phyloP scores from a whole-genome alignment of 2,797 vertebrate genomes.

The Choloepus didactylus region DNA sequence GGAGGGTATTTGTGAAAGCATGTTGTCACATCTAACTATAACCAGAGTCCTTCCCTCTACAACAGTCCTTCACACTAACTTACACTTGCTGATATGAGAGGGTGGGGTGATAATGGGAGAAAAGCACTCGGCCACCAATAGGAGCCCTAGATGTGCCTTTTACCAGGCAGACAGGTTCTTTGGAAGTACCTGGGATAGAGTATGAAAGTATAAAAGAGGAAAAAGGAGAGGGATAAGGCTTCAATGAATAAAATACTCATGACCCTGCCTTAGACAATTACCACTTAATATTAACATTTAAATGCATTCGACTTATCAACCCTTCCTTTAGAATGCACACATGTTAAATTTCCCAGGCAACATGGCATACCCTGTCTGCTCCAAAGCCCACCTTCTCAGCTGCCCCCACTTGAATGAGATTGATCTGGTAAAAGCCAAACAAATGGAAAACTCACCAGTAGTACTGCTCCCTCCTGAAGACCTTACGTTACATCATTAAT shows the following conservation, averaged over 20 bases:
- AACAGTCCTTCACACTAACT: neutral
- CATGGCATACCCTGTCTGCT: accelerated
- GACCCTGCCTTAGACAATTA: neutral
- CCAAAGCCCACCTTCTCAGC: neutral
- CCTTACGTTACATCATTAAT: neutral
- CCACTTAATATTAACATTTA: conserved; percentile 24
- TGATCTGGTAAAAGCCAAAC: neutral
- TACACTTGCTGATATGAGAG: neutral
- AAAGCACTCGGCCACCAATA: neutral
- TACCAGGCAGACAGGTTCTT: neutral
- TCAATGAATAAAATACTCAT: neutral
- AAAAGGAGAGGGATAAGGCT: neutral
- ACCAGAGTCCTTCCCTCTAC: neutral
- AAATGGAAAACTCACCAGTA: neutral
- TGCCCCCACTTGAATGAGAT: neutral
- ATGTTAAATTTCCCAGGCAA: neutral
- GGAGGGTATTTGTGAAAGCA: neutral
- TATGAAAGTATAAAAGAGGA: neutral
- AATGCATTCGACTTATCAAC: conserved; percentile 23
- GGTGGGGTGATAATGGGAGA: neutral
- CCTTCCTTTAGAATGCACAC: neutral
- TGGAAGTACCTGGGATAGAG: neutral
- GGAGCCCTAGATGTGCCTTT: neutral
- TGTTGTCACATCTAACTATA: neutral
- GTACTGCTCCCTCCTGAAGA: neutral